Evolutionary conservation across 37 sponge, comb jelly and placozoan genomes (phyloP).

Genomic region (Beroe ovata): DNA sequence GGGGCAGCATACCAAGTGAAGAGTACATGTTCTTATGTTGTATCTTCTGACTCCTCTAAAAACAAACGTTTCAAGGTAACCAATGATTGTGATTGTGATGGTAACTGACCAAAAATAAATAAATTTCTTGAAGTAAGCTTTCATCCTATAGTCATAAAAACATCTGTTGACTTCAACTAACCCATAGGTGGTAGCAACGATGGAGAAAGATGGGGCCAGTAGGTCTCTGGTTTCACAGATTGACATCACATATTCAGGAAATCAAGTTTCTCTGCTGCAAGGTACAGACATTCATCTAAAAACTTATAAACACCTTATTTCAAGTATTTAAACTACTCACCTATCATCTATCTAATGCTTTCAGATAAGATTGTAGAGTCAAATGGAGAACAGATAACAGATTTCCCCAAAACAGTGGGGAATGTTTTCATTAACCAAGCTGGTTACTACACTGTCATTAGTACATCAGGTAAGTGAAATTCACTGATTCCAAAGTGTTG

Average conservation of each 20-base stretch:
- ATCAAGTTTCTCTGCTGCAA: not conserved
- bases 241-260: conserved; percentile 2
- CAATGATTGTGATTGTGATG: no score
- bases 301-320: no score
- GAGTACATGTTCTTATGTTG: conserved; percentile 9
- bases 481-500: no score
- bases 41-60: conserved; percentile 4
- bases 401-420: conserved; percentile 3
- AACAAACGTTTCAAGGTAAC: not conserved
- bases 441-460: conserved; percentile 15
- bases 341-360: no score
- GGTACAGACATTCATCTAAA: no score
- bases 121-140: no score
- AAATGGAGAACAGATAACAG: not conserved
- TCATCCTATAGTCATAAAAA: no score
- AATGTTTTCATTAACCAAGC: conserved; percentile 1
- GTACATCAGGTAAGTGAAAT: conserved; percentile 58
- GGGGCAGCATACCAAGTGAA: conserved; percentile 2
- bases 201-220: conserved; percentile 25
- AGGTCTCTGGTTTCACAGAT: not conserved
- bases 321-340: no score
- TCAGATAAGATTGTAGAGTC: not conserved
- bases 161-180: no score
- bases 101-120: no score
- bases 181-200: not conserved